Conservation (phyloP, 2,113 vertebrate genomes). For the Saimiri boliviensis region DNA sequence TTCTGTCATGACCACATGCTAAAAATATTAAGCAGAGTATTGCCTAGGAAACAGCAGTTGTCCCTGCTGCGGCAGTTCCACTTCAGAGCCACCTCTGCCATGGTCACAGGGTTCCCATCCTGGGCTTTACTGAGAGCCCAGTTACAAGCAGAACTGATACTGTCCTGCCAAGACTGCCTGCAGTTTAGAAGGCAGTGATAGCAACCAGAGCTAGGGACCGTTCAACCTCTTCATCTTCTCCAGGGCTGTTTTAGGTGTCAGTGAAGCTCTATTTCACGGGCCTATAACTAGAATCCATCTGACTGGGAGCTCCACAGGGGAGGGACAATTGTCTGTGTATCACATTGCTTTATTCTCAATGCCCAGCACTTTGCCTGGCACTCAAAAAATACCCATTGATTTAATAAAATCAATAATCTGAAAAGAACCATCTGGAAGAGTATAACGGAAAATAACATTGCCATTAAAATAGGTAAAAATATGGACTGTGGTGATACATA, state of each 20-base stretch:
- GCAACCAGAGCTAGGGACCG: not conserved
- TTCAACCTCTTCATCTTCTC: not conserved
- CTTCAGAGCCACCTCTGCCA: slow-evolving; percentile 42
- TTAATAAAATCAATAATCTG: slow-evolving; percentile 47
- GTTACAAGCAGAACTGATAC: not conserved
- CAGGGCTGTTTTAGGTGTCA: not conserved
- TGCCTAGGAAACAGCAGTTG: slow-evolving; percentile 68
- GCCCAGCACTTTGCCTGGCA: not conserved
- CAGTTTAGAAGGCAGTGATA: slow-evolving; percentile 25
- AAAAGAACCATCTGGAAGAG: not conserved
- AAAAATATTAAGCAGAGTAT: slow-evolving; percentile 78
- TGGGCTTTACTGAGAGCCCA: slow-evolving; percentile 30
- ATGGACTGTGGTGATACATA: not conserved
- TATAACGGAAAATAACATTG: slow-evolving; percentile 4
- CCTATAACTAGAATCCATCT: not conserved
- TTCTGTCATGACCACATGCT: slow-evolving; percentile 62
- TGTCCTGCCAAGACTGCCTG: not conserved
- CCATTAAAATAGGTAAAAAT: slow-evolving; percentile 43
- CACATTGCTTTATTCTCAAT: not conserved
- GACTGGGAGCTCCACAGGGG: not conserved
- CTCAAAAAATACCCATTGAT: slow-evolving; percentile 13
- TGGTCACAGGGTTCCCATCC: slow-evolving; percentile 38
- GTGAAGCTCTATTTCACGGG: not conserved
- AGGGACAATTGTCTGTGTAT: not conserved
- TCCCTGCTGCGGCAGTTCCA: slow-evolving; percentile 18